Evolutionary conservation across 2,797 vertebrate genomes (phyloP).

Genomic region (Neomorphus geoffroyi): DNA sequence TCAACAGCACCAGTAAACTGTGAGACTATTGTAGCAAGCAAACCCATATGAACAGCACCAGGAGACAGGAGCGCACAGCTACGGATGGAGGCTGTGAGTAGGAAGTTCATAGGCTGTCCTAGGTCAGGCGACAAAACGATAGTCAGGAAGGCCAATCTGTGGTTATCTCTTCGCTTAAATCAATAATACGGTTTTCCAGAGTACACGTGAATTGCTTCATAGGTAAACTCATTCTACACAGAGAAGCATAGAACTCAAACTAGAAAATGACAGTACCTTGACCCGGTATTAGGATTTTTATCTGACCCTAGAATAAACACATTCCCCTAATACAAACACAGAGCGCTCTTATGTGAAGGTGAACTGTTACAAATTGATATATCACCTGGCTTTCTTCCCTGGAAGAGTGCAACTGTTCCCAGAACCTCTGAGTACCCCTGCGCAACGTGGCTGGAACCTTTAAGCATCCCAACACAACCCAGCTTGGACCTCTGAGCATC

Average conservation of each 20-base stretch:
- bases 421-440: not conserved
- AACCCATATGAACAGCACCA: not conserved
- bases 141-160: not conserved
- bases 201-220: conserved; percentile 11
- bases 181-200: not conserved
- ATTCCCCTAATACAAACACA: not conserved
- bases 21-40: not conserved
- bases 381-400: not conserved
- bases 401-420: not conserved
- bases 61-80: not conserved
- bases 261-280: not conserved
- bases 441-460: too few relatives aligned
- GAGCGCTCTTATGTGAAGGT: not conserved
- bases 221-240: conserved; percentile 3
- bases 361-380: fast-evolving
- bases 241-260: not conserved
- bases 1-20: not conserved
- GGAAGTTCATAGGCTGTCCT: not conserved
- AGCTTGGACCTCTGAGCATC: too few relatives aligned
- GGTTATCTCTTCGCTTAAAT: not conserved
- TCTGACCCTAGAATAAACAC: not conserved
- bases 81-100: not conserved
- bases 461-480: not conserved
- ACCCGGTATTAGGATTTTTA: not conserved
- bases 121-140: not conserved